These are phyloP conservation scores for Lepisosteus oculatus DNA, from an alignment of 2,113 vertebrate genomes.

Conservation along the genomic window DNA sequence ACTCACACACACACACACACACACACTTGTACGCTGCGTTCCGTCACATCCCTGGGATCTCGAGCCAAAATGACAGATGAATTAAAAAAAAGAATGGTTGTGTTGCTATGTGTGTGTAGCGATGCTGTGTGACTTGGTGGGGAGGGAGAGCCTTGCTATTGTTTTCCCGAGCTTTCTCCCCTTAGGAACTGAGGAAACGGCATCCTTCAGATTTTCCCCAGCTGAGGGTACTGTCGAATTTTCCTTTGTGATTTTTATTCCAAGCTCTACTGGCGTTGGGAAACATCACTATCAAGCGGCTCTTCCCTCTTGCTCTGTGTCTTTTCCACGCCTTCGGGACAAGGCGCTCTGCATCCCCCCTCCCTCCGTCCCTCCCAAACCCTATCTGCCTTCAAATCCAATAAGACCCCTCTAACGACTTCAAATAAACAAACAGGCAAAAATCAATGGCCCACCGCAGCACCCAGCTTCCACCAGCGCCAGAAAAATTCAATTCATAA, in stretches of 20 bases:
- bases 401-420: no score
- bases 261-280: neutral
- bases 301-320: no score
- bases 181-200: slow-evolving; percentile 3
- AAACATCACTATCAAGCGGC: neutral
- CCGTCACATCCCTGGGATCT: slow-evolving; percentile 14
- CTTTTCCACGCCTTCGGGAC: neutral
- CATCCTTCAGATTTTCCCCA: slow-evolving; percentile 16
- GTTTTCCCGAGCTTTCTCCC: neutral
- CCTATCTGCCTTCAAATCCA: no score
- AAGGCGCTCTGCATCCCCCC: no score
- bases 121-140: neutral
- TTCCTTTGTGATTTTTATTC: slow-evolving; percentile 12
- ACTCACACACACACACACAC: slow-evolving; percentile 5
- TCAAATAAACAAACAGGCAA: no score
- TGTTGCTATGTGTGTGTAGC: neutral
- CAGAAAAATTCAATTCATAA: slow-evolving; percentile 7
- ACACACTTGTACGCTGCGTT: neutral
- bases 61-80: slow-evolving; percentile 10
- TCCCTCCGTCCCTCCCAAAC: no score
- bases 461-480: neutral
- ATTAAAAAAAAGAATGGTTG: slow-evolving; percentile 6
- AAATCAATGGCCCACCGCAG: neutral
- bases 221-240: neutral
- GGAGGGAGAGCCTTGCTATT: neutral